Percentiles rank a stretch among this genome's conserved stretches.
Evolutionary conservation across 2,888 invertebrate species (phyloP).

Genomic region (Clusia tigrina): DNA sequence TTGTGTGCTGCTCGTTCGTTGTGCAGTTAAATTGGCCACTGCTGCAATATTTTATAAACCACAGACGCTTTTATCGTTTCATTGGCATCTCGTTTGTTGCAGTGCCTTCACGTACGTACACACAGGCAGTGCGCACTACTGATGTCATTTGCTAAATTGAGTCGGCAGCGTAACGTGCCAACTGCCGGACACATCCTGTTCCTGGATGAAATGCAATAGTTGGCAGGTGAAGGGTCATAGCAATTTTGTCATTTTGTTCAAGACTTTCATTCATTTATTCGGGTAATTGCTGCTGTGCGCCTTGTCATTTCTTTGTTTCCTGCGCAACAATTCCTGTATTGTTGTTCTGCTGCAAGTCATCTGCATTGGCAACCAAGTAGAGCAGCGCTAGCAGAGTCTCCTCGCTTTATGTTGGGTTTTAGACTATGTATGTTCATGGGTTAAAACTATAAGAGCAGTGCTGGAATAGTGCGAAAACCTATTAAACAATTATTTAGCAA

Average conservation of each 20-base stretch:
- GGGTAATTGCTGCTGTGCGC: background rate
- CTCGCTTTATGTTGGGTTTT: too few species aligned
- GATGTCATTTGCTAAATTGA: conserved; percentile 6
- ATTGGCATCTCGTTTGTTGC: background rate
- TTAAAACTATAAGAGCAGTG: too few species aligned
- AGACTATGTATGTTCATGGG: too few species aligned
- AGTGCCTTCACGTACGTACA: background rate
- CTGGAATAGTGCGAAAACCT: too few species aligned
- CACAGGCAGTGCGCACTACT: background rate
- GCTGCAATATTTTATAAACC: background rate
- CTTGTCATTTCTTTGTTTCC: background rate
- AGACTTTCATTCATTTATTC: conserved; percentile 10
- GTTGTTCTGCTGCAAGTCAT: background rate
- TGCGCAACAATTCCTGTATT: background rate
- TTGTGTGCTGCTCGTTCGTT: background rate
- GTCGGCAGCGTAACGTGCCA: conserved; percentile 6
- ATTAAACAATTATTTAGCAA: too few species aligned
- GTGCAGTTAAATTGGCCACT: conserved; percentile 1
- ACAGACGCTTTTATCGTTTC: background rate
- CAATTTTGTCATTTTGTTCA: conserved; percentile 53
- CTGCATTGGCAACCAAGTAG: conserved; percentile 5
- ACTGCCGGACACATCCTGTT: background rate
- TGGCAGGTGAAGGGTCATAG: conserved; percentile 39
- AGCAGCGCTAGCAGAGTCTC: too few species aligned
- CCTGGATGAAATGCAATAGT: too few species aligned